These are phyloP conservation scores for Egretta garzetta DNA, from an alignment of 2,113 vertebrate genomes.

Conservation along the genomic window DNA sequence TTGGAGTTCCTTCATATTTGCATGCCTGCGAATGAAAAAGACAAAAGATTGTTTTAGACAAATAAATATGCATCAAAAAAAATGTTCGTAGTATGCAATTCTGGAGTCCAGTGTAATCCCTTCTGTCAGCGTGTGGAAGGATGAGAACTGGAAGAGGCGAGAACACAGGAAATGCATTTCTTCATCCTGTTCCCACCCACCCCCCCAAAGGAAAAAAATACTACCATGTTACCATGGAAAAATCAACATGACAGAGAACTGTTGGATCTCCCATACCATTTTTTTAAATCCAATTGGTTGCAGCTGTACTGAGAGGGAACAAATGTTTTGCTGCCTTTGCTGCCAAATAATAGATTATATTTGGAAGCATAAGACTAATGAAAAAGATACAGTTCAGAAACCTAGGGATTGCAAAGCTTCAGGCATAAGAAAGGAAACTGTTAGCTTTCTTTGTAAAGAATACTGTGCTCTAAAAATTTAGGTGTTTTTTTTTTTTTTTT, in stretches of 20 bases:
- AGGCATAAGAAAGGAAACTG: constrained; percentile 21
- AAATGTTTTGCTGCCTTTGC: constrained; percentile 64
- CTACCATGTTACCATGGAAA: constrained; percentile 40
- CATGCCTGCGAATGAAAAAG: neutral
- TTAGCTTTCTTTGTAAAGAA: neutral
- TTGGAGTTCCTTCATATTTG: neutral
- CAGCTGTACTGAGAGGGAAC: constrained; percentile 67
- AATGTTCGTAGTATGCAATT: neutral
- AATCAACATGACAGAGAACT: constrained; percentile 36
- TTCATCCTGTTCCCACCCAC: neutral
- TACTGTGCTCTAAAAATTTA: neutral
- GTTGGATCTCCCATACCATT: constrained; percentile 38
- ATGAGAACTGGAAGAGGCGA: neutral
- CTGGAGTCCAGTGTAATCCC: neutral
- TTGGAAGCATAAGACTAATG: constrained; percentile 67
- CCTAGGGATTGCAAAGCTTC: constrained; percentile 51
- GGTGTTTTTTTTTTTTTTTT: neutral
- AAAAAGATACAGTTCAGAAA: constrained; percentile 64
- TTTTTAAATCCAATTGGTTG: constrained; percentile 66
- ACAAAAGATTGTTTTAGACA: neutral
- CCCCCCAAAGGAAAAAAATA: neutral
- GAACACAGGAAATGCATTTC: neutral
- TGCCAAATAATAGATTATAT: constrained; percentile 75
- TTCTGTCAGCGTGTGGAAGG: neutral
- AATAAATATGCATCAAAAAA: neutral